Evolutionary conservation across 1,140 invertebrate species (phyloP), one percentile per base, ranked within the genome.

Genomic region (Planococcus citri): DNA sequence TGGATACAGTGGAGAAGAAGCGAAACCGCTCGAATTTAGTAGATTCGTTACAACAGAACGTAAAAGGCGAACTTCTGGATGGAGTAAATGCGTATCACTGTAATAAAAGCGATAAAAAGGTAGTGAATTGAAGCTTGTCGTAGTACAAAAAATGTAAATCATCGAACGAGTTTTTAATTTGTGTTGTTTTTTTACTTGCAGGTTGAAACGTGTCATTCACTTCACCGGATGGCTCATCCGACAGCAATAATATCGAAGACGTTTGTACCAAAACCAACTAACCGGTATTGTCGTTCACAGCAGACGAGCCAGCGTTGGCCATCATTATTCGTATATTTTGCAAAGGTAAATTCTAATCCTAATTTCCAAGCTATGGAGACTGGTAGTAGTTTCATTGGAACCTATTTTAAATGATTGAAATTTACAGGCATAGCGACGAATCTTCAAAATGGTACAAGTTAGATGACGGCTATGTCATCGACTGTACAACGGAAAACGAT

Each of bases 31-130:
- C 92, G 76, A 95, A 92, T 79, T 83, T 99, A 75, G 86, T 91
- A 74, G 96, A 98, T 82, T 98, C 95, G n/a, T 84, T 99, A 74
- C 95, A 98, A 81, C 95, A 98, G 76, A 98, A 98, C 80, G 95
- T 98, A 14, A 95, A 98, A 78, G 96, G 95, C 61, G 97, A 99
- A 81, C 82, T 98, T 68, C 81, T 99, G 71, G 97, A 99, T 82
- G 95, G 95, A 71, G 95, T 94, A 72, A 97, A 99, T 83, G 95
- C 96, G 72, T 98, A 98, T 82, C 89, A 95, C 78, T 99, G 97
- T 86, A 96, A 98, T 84, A 96, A 96, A 81, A 98, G 97, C 83
- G 91, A 97, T 81, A 97, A 97, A 83, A 99, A 98, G 86, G 94
- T 94, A 80, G 74, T 17, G 10, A 75, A 73, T 22, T 60, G 57